phyloP scores from a whole-genome alignment of 2,888 invertebrate species.

The Pogonocherus hispidulus region DNA sequence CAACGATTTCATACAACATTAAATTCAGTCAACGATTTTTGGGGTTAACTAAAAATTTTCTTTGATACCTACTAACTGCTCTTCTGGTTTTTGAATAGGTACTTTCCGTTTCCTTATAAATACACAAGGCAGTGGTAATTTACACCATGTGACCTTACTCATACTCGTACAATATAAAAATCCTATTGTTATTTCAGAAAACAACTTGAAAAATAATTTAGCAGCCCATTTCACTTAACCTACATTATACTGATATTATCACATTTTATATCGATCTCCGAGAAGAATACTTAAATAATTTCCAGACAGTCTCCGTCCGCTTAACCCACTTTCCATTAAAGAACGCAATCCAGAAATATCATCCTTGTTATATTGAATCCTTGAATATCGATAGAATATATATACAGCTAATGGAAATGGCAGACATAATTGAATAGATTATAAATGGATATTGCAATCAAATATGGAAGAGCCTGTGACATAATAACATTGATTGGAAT shows the following conservation, averaged over 20 bases:
- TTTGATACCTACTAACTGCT: too few species aligned
- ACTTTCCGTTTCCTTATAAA: too few species aligned
- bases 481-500: slow-evolving; percentile 21
- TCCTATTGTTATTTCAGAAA: background rate
- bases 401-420: slow-evolving; percentile 24
- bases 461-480: slow-evolving; percentile 11
- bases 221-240: background rate
- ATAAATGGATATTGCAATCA: slow-evolving; percentile 8
- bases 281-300: background rate
- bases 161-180: too few species aligned
- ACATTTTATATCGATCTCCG: background rate
- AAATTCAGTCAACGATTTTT: too few species aligned
- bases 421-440: slow-evolving; percentile 29
- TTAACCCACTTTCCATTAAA: slow-evolving; percentile 10
- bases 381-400: slow-evolving; percentile 7
- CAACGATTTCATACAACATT: too few species aligned
- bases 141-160: too few species aligned
- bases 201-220: background rate
- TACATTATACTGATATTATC: background rate
- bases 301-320: background rate
- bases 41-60: too few species aligned
- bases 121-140: too few species aligned
- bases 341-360: background rate
- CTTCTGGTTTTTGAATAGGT: too few species aligned
- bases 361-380: background rate